Evolutionary conservation across 2,113 vertebrate genomes (phyloP).

Genomic region (Anarhynchus alexandrinus): DNA sequence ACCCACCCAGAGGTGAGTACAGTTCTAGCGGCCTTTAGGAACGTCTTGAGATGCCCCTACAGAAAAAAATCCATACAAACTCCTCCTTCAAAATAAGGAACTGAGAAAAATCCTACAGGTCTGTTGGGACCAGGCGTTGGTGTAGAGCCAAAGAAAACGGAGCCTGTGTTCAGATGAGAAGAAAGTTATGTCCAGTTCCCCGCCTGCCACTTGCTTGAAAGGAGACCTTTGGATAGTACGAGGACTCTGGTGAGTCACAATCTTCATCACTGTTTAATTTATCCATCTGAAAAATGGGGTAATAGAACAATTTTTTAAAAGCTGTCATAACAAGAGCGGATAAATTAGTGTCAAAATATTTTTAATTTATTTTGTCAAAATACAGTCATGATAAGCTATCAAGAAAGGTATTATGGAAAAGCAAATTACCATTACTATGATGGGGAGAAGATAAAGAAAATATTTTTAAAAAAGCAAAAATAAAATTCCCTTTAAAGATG

Average conservation of each 20-base stretch:
- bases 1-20: not conserved
- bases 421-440: not conserved
- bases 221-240: not conserved
- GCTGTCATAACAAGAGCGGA: not conserved
- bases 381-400: not conserved
- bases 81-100: not conserved
- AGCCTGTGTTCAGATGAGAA: not conserved
- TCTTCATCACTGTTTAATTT: conserved; percentile 23
- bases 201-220: not conserved
- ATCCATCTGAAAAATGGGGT: not conserved
- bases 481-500: not conserved
- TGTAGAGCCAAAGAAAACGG: not conserved
- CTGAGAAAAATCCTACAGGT: not conserved
- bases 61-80: not conserved
- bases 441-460: not conserved
- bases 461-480: not conserved
- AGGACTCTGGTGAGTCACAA: not conserved
- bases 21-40: not conserved
- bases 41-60: not conserved
- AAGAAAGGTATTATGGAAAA: not conserved
- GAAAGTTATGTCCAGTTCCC: not conserved
- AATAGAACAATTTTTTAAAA: not conserved
- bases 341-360: not conserved
- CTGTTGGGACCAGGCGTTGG: not conserved
- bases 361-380: not conserved